Conservation (phyloP, 2,888 invertebrate genomes). For the Pandemis heparana region DNA sequence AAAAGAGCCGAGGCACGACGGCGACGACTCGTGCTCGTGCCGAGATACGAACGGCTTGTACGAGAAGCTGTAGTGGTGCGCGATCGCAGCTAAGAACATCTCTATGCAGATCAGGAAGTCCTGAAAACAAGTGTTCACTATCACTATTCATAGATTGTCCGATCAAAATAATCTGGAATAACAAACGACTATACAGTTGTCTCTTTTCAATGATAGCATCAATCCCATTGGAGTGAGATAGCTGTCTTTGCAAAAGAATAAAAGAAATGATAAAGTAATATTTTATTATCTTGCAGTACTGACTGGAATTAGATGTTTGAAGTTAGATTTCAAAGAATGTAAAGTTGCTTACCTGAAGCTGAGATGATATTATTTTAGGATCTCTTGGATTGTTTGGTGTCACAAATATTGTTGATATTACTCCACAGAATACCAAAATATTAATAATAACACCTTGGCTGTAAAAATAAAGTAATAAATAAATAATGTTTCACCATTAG, state of each 20-base stretch:
- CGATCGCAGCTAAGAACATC: slow-evolving; percentile 98
- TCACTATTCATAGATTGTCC: too few species aligned
- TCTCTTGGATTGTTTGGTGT: slow-evolving; percentile 85
- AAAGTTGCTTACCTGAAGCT: slow-evolving; percentile 88
- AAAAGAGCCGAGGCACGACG: slow-evolving; percentile 91
- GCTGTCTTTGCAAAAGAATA: too few species aligned
- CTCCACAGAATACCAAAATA: slow-evolving; percentile 92
- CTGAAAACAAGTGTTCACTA: slow-evolving; percentile 78
- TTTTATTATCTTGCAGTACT: too few species aligned
- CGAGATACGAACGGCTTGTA: slow-evolving; percentile 92
- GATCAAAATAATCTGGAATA: too few species aligned
- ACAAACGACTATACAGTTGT: too few species aligned
- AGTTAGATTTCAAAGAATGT: too few species aligned
- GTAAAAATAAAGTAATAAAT: slow-evolving; percentile 59
- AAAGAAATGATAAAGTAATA: too few species aligned
- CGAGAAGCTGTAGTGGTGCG: slow-evolving; percentile 98
- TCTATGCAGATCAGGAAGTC: slow-evolving; percentile 98
- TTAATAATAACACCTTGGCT: slow-evolving; percentile 97
- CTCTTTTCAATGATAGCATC: too few species aligned
- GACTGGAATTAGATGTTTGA: too few species aligned
- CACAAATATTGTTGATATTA: slow-evolving; percentile 91
- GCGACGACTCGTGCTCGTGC: slow-evolving; percentile 79
- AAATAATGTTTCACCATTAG: not conserved
- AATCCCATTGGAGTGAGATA: too few species aligned
- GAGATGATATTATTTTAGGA: slow-evolving; percentile 91